Evolutionary conservation across 2,113 vertebrate genomes (phyloP).

Genomic region (Paraplagusia blochii): DNA sequence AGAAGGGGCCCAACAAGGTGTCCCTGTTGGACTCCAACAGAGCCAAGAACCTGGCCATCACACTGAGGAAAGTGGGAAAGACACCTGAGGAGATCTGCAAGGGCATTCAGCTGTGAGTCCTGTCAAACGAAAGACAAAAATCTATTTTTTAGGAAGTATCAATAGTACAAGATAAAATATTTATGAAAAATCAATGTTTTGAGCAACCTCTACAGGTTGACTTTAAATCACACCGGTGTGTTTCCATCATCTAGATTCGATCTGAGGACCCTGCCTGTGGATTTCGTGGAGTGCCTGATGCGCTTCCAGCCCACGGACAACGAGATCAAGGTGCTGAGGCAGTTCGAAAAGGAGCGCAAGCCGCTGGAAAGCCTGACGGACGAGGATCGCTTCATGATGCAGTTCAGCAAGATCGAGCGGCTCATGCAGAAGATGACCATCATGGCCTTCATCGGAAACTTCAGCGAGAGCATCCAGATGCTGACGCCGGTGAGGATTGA

Average conservation of each 20-base stretch:
- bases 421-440: conserved; percentile 94
- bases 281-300: conserved; percentile 92
- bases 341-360: conserved; percentile 90
- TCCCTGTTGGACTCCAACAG: conserved; percentile 91
- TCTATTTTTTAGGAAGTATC: no score
- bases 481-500: conserved; percentile 82
- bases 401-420: conserved; percentile 92
- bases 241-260: conserved; percentile 77
- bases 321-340: conserved; percentile 85
- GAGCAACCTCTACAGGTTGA: no score
- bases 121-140: background rate
- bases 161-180: no score
- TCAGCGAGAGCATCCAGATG: conserved; percentile 87
- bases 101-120: conserved; percentile 86
- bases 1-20: conserved; percentile 86
- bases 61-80: conserved; percentile 91
- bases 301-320: conserved; percentile 91
- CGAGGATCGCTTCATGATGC: conserved; percentile 96
- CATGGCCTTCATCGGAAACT: conserved; percentile 95
- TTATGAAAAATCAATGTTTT: no score
- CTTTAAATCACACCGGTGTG: background rate
- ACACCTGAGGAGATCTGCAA: conserved; percentile 91
- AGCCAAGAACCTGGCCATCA: conserved; percentile 98
- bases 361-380: conserved; percentile 87
- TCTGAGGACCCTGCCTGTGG: conserved; percentile 86